Base-by-base conservation (phyloP, 2,888 invertebrate species). In the Calameuta idolon region DNA sequence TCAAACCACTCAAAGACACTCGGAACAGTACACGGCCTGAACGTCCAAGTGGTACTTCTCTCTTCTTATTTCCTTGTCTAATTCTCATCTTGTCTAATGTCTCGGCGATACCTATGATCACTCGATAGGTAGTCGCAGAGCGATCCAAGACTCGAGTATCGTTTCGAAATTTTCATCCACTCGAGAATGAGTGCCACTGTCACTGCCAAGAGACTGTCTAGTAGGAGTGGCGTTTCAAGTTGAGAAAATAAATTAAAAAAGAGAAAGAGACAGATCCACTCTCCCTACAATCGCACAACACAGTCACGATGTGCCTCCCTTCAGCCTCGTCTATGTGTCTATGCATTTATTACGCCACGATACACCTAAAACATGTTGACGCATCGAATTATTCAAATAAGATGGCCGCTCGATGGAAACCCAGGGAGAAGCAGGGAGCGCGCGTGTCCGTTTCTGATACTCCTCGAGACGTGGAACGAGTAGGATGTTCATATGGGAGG, bases 321-420 rank as follows among this genome's bases (percentile, higher is more conserved):
- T 55, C 2, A 55, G 55, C 23, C 55, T 55, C 55, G 23, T 55
- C 55, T 55, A 55, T 23, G 55, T 55, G 23, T 55, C 55, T 55
- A 55, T 55, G 55, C 55, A 55, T 55, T 55, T 55, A 55, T 55
- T 55, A 55, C 23, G 55, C 55, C 81, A 82, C 80, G 81, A 83
- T 85, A 84, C 81, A 83, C 81, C 82, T 82, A 81, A 83, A 83
- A 82, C 83, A 81, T 82, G 84, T 85, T 84, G 86, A 86, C 86
- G 82, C 83, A 83, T 85, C 79, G 84, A 86, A 86, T 86, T 86
- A 86, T 86, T 84, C 83, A 86, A 85, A 86, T 86, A 82, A 81
- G 84, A 78, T 78, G 69, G 75, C 73, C 80, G 80, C 78, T 69
- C 77, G 76, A 31, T 71, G 71, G 33, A 34, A 34, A 71, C 31